Evolutionary conservation across 2,797 vertebrate species (phyloP), one percentile per base, ranked within the genome.

Genomic region (Enteromius viviparus): DNA sequence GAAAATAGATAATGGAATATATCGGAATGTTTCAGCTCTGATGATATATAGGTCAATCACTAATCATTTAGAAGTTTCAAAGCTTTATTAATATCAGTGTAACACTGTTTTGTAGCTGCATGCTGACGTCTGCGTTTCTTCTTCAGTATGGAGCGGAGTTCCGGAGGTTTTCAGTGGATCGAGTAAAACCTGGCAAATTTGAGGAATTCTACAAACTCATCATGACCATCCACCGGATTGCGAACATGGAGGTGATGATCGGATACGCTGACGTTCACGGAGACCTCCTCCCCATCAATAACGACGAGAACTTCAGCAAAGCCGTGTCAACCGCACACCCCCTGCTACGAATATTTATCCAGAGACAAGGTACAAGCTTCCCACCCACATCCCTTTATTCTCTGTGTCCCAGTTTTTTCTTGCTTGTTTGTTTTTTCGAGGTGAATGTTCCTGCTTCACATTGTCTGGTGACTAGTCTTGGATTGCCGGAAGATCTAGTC

Each of bases 151-250:
- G 97, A 60, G 98, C 98, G 0, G 98, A 99, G 91, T 99, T 99
- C 91, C 95, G 98, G 77, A 96, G 98, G 84, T 99, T 99, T 91
- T 98, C 97, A 0, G 92, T 99, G 91, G 95, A 98, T 92, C 96
- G 97, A 10, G 92, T 95, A 84, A 97, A 98, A 87, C 98, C 98
- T 0, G 98, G 98, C 34, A 98, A 97, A 89, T 99, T 99, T 65
- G 97, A 99, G 89, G 98, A 99, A 89, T 99, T 99, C 94, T 98
- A 98, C 94, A 96, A 97, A 87, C 96, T 99, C 80, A 96, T 99
- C 6, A 93, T 99, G 89, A 96, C 97, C 88, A 94, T 97, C n/a
- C 98, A 99, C 89, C 96, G 94, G 89, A 97, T 99, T 82, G 93
- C 97, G 86, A 97, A 94, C 87, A 95, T 96, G 77, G 98, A 98